Evolutionary conservation across 2,797 vertebrate species (phyloP).

Genomic region (Oreortyx pictus): DNA sequence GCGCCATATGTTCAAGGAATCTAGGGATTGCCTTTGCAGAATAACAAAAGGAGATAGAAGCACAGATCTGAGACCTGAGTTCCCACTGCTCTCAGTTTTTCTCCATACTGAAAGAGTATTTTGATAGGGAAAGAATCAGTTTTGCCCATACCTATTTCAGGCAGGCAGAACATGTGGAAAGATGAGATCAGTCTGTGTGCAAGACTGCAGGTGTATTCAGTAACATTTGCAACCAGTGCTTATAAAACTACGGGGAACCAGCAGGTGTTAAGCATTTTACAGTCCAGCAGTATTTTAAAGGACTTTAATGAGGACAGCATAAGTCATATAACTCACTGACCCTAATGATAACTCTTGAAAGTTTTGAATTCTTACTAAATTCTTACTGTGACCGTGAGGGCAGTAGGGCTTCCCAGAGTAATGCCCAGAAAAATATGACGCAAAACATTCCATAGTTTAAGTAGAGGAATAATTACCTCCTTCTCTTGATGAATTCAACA

Average conservation of each 20-base stretch:
- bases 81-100: background rate
- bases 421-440: background rate
- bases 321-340: background rate
- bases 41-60: background rate
- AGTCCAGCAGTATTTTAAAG: background rate
- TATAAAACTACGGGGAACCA: background rate
- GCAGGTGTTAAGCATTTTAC: background rate
- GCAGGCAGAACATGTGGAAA: background rate
- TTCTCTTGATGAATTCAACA: background rate
- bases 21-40: background rate
- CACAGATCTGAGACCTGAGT: background rate
- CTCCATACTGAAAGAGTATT: background rate
- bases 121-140: background rate
- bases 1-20: constrained; percentile 22
- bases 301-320: accelerated
- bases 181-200: background rate
- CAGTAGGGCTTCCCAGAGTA: background rate
- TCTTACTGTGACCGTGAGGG: background rate
- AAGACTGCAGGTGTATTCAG: background rate
- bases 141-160: background rate
- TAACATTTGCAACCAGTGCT: background rate
- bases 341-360: background rate
- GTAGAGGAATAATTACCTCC: background rate
- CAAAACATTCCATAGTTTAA: background rate
- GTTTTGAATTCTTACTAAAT: background rate